phyloP scores from a whole-genome alignment of 2,113 vertebrate species.

The Grammomys surdaster region DNA sequence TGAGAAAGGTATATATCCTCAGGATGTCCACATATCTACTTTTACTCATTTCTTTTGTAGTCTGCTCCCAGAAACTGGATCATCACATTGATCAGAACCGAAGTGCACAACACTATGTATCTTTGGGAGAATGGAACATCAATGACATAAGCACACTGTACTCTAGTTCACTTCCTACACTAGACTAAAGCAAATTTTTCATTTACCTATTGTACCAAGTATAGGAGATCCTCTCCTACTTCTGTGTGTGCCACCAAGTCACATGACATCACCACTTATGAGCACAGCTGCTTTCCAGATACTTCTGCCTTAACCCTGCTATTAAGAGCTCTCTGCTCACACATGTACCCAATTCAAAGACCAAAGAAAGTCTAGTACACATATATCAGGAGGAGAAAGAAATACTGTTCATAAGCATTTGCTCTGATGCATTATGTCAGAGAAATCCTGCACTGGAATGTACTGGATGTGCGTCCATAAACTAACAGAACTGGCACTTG shows the following conservation, averaged over 20 bases:
- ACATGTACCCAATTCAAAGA: neutral
- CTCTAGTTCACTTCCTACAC: neutral
- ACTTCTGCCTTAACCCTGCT: neutral
- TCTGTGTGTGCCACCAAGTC: neutral
- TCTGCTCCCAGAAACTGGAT: neutral
- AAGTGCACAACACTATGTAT: neutral
- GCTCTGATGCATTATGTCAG: neutral
- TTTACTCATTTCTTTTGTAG: neutral
- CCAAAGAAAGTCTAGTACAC: neutral
- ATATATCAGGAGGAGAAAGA: neutral
- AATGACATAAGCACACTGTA: neutral
- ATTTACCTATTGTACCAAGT: neutral
- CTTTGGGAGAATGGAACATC: neutral
- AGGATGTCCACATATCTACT: neutral
- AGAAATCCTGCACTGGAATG: neutral
- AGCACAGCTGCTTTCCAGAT: neutral
- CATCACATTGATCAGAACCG: neutral
- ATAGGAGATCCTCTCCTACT: neutral
- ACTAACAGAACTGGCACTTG: neutral
- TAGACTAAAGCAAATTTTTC: neutral
- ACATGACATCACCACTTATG: neutral
- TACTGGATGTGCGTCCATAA: neutral
- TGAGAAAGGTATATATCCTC: neutral
- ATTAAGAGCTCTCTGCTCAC: neutral
- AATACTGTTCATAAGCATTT: neutral